Evolutionary conservation across 2,113 vertebrate genomes (phyloP).

Genomic region (Microcebus lehilahytsara): DNA sequence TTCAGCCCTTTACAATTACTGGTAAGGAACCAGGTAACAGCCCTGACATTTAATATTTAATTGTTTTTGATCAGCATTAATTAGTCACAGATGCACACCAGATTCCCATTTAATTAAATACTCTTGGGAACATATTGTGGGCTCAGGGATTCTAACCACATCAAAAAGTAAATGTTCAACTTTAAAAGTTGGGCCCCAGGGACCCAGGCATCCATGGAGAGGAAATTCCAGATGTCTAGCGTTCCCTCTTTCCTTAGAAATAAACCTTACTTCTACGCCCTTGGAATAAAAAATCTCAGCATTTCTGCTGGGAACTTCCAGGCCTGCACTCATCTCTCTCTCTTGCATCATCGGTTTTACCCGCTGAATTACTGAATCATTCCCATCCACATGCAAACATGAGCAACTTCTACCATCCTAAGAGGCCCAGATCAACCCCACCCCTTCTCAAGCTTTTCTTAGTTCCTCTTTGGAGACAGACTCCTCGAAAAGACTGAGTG

Average conservation of each 20-base stretch:
- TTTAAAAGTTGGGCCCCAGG: constrained; percentile 72
- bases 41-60: constrained; percentile 73
- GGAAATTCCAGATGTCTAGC: constrained; percentile 76
- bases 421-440: neutral
- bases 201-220: constrained; percentile 70
- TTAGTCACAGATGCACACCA: constrained; percentile 75
- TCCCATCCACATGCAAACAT: neutral
- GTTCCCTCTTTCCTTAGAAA: constrained; percentile 51
- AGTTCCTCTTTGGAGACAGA: neutral
- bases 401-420: neutral
- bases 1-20: constrained; percentile 65
- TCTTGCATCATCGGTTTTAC: neutral
- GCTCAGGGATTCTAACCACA: constrained; percentile 74
- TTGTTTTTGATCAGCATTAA: constrained; percentile 76
- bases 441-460: neutral
- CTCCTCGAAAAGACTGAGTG: neutral
- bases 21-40: constrained; percentile 69
- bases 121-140: constrained; percentile 69
- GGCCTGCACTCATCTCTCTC: neutral
- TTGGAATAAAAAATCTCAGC: constrained; percentile 5
- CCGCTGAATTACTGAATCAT: neutral
- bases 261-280: constrained; percentile 25
- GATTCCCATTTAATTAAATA: constrained; percentile 76
- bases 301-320: constrained; percentile 1
- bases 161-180: constrained; percentile 70